Evolutionary conservation across 1,140 invertebrate species (phyloP).

Genomic region (Rhyacophila brunnea): DNA sequence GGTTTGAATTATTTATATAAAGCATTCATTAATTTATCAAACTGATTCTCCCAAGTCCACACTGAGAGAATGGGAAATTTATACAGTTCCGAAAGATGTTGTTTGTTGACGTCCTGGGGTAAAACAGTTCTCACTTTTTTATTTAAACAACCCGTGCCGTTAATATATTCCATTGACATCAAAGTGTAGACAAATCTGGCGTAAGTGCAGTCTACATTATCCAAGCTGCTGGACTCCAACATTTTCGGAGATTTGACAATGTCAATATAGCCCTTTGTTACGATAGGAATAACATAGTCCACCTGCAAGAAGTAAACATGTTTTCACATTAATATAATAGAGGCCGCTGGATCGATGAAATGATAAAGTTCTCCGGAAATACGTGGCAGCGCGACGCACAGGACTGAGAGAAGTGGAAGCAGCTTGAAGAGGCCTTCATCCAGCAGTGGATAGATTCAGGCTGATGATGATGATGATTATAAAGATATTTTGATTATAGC

Average conservation of each 20-base stretch:
- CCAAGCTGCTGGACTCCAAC: constrained; percentile 41
- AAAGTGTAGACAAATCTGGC: constrained; percentile 51
- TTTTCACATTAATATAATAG: too few relatives aligned
- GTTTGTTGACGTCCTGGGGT: constrained; percentile 43
- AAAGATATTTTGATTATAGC: too few relatives aligned
- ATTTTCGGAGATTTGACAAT: constrained; percentile 43
- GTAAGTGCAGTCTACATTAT: constrained; percentile 52
- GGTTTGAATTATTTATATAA: constrained; percentile 2
- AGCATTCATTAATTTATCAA: constrained; percentile 19
- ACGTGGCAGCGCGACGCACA: too few relatives aligned
- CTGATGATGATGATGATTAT: too few relatives aligned
- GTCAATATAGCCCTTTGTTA: constrained; percentile 48
- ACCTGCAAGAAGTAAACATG: constrained; percentile 51
- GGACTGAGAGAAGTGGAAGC: too few relatives aligned
- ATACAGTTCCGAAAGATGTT: constrained; percentile 41
- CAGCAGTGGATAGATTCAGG: too few relatives aligned
- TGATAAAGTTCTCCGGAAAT: too few relatives aligned
- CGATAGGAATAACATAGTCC: constrained; percentile 48
- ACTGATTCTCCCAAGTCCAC: constrained; percentile 47
- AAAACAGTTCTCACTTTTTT: constrained; percentile 50
- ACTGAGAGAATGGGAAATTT: constrained; percentile 49
- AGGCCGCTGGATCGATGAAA: too few relatives aligned
- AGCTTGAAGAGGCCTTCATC: too few relatives aligned
- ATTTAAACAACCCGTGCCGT: constrained; percentile 49
- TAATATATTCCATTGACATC: constrained; percentile 49